Base-by-base conservation (phyloP, 2,113 vertebrate genomes). In the Nesoenas mayeri region DNA sequence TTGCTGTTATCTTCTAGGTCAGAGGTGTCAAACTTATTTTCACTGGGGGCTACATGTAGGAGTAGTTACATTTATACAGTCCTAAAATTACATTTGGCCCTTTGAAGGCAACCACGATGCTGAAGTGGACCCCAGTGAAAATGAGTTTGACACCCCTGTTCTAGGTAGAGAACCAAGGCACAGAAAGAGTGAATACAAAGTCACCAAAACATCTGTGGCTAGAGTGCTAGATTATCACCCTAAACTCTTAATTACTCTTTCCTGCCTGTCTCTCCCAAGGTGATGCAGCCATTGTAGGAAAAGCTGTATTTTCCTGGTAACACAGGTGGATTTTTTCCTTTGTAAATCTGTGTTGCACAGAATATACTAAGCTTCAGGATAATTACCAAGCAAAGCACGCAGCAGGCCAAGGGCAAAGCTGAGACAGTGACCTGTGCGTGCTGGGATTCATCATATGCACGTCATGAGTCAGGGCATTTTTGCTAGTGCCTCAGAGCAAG, bases 381-480 rank as follows among this genome's bases (percentile, higher is more conserved):
- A 74, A 78, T 67, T 34, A 38, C 20, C 0, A 2, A 29, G 18
- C 3, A 6, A 80, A 51, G 38, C 51, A 48, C 24, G 25, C 38
- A 90, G 67, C 56, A 64, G 64, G 50, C 60, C 64, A 88, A 88
- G 75, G 85, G 51, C 75, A 92, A 85, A 92, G 60, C 92, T 90
- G 75, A 78, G 67, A 64, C 72, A 81, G 51, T 0, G 1, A 71
- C 67, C 66, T 83, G 24, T 73, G 24, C 92, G 42, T 83, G 83
- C 79, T 80, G 77, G 22, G 77, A 81, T 84, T 89, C 61, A 34
- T 73, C 57, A 20, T 54, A 78, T 1, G 1, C 29, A 6, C 34
- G 36, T 25, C 29, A 36, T 54, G 91, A 95, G 47, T 64, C 88
- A 83, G 38, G 65, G 44, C 7, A 0, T 75, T 69, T 75, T 69